Evolutionary conservation across 2,113 vertebrate genomes (phyloP), one percentile per base, ranked within the genome.

Genomic region (Lamprotornis superbus): DNA sequence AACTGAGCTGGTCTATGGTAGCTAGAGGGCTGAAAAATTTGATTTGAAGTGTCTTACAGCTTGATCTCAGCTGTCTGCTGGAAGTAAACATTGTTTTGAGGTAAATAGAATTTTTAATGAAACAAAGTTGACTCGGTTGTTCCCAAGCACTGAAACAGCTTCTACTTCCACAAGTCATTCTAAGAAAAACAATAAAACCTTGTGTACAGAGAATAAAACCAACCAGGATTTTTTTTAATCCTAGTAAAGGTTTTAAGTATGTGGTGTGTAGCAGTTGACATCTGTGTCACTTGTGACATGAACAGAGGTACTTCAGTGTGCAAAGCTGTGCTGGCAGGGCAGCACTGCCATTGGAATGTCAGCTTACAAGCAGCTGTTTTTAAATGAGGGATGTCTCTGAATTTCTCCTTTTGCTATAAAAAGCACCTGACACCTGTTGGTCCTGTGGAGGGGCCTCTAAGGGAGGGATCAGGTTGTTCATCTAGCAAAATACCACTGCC

Each of bases 401-500:
- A 49, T 15, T 49, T 52, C 7, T 60, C 5, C 24, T 35, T 12
- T 22, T 71, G 22, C 74, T 65, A 0, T 35, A 30, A 70, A 55
- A 30, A 80, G 42, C n/a, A 39, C 19, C 33, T 83, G 67, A 9
- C 17, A 24, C 7, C 50, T 69, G 15, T 39, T 67, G 42, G 42
- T 2, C 8, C 40, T 79, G 42, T 15, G 21, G 44, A 37, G 18
- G 8, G 11, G 15, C 1, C 16, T 71, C 37, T 19, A 18, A 59
- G 30, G 39, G 49, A 33, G 39, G 39, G n/a, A 37, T 49, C 6
- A 18, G 18, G 15, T 47, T 55, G 14, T 63, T 82, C 23, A 5
- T 22, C 2, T 33, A 3, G n/a, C 2, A 2, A 24, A 68, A 13
- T 9, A 7, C 15, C 9, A 8, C 28, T 68, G 9, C n/a, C 4